Evolutionary conservation across 2,888 invertebrate species (phyloP), one percentile per base, ranked within the genome.

Genomic region (Eupithecia dodoneata): DNA sequence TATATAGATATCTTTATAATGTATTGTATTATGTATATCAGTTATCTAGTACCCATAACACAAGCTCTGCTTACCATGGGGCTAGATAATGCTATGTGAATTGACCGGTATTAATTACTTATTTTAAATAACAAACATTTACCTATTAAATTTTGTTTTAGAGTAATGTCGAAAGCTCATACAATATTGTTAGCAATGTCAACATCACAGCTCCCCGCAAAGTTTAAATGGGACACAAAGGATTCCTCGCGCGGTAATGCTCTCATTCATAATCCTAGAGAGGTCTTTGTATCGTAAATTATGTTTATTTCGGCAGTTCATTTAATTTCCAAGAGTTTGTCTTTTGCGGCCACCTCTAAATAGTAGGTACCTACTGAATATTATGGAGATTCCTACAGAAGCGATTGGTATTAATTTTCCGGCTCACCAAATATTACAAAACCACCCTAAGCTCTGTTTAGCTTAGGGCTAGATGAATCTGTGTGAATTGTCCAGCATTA

Each of bases 201-300:
- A 74, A 69, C 69, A 73, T 49, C 18, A 55, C 75, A 13, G 59
- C 13, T 71, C 76, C 73, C 71, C 30, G 45, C 65, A 73, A 79
- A 80, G 77, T 80, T 81, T 72, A 72, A 75, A 80, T 81, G 76
- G 73, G 71, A 72, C 78, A 75, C 75, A 74, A 72, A 79, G 76
- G 79, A 77, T 65, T 75, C 72, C 71, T 63, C 71, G 71, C 63
- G 71, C 44, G 67, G 69, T 74, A 66, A 73, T 73, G 66, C n/a
- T 52, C 67, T 69, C 67, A 55, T 74, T 55, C 67, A 74, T 74
- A 73, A 73, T 41, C 18, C 70, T 70, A 70, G 70, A 15, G 45
- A 47, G 47, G 67, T 67, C 70, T 47, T 30, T 70, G 70, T 18
- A 49, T 70, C 44, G 18, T 70, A 70, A 70, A 70, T 70, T 70